Evolutionary conservation across 2,888 invertebrate species (phyloP), one percentile per base, ranked within the genome.

Genomic region (Polietes domitor): DNA sequence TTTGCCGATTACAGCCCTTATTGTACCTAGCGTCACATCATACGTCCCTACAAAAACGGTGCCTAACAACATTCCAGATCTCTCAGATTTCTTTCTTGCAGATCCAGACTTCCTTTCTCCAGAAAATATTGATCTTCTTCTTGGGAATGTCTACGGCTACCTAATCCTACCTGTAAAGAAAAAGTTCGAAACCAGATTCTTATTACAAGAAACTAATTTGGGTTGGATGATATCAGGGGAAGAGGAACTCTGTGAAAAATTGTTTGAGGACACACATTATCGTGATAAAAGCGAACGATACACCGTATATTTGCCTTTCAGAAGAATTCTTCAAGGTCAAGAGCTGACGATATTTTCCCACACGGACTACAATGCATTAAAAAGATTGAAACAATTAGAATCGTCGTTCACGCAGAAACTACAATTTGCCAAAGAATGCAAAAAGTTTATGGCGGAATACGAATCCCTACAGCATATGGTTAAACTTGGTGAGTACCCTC

Each of bases 211-310:
- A 76, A 84, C 81, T 0, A n/a, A 75, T 72, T 80, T 80, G 55
- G 83, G 80, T 3, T 80, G 83, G 75, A 77, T 77, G n/a, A 58
- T 82, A 4, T 77, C 82, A 0, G 77, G 82, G 32, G 77, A 75
- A 37, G 79, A 73, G 26, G n/a, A 9, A 3, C 58, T 68, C 10
- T 77, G 74, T 24, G 77, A 80, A 47, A 61, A 73, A 32, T 63
- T 73, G 15, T 83, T 83, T 53, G n/a, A 17, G 1, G 43, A 50
- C 58, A 55, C 55, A 19, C 41, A 72, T 21, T 32, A 10, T 17
- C 72, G 73, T 15, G 65, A 81, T 58, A 7, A 53, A 12, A 47
- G 24, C 1, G 77, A 65, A 6, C 24, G 77, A 12, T 80, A 84
- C 37, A 58, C 43, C 2, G 81, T 79, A 0, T 26, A 73, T 12